Evolutionary conservation across 2,113 vertebrate species (phyloP), one percentile per base, ranked within the genome.

Genomic region (Mesitornis unicolor): DNA sequence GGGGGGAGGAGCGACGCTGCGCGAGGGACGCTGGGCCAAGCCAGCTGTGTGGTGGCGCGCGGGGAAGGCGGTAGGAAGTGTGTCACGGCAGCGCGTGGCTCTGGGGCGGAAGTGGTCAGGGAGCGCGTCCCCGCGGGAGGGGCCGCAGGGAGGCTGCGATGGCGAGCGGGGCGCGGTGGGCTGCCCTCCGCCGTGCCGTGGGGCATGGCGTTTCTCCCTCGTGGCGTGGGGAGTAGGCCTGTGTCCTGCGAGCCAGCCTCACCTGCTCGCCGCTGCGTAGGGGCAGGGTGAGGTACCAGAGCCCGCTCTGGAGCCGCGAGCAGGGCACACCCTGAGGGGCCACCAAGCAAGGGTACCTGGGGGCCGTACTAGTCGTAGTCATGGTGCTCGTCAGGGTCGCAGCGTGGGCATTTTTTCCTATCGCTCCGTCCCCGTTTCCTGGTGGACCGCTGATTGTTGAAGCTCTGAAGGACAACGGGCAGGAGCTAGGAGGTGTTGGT

Each of bases 201-300:
- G 31, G 12, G 10, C 2, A 4, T 0, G 3, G 31, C 4, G 50
- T 1, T 5, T 2, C 6, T 24, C 6, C 14, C 4, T 2, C 7
- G n/a, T 0, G 3, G 2, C 31, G 25, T 0, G 9, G 11, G 8
- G 6, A 3, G 6, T 3, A 13, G 68, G 2, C 6, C 16, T 6
- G 13, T 5, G 2, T 16, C 16, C 24, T 2, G 17, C 16, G 9
- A 20, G 42, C 13, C 10, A 15, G 10, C 33, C 7, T 9, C 0
- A 7, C 6, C 18, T 21, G 45, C 2, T 2, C 3, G 11, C 2
- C 3, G 11, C 15, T 4, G 14, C 3, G 3, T 0, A 25, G 7
- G 31, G 28, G 25, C 11, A 8, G 28, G 12, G 11, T 0, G 53
- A 4, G 29, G 36, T 3, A 1, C 21, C 1, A 10, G 2, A 19